Evolutionary conservation across 2,888 invertebrate genomes (phyloP).

Genomic region (Colletes collaris): DNA sequence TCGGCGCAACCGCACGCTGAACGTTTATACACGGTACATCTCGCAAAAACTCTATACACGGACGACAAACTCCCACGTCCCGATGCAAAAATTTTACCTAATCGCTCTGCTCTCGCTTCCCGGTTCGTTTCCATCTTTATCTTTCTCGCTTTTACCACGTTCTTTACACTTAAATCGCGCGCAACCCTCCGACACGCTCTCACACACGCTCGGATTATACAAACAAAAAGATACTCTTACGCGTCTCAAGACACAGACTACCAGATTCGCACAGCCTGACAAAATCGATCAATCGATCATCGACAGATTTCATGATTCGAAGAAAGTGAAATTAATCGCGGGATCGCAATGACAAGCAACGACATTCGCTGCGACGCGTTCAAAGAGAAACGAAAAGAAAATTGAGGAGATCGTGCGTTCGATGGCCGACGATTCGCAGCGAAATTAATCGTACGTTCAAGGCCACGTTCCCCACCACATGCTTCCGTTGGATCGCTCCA

Average conservation of each 20-base stretch:
- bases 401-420: slow-evolving; percentile 30
- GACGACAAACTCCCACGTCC: slow-evolving; percentile 31
- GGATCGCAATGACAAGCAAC: slow-evolving; percentile 59
- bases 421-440: slow-evolving; percentile 1
- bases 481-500: no score
- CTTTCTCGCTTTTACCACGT: background rate
- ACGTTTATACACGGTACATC: slow-evolving; percentile 35
- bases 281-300: slow-evolving; percentile 76
- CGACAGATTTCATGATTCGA: slow-evolving; percentile 73
- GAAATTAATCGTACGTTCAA: background rate
- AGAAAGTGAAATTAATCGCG: slow-evolving; percentile 60
- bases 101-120: background rate
- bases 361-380: slow-evolving; percentile 53
- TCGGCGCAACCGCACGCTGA: slow-evolving; percentile 23
- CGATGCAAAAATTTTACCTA: slow-evolving; percentile 29
- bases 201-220: slow-evolving; percentile 45
- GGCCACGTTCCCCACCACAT: background rate
- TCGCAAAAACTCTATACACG: slow-evolving; percentile 42
- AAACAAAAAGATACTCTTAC: slow-evolving; percentile 51
- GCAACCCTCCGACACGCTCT: slow-evolving; percentile 26
- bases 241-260: slow-evolving; percentile 75
- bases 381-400: slow-evolving; percentile 6
- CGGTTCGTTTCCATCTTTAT: background rate
- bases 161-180: slow-evolving; percentile 39
- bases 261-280: slow-evolving; percentile 82